Percentiles rank a stretch among this genome's conserved stretches.
Evolutionary conservation across 2,113 vertebrate species (phyloP).

Genomic region (Potamarius usumacintae): DNA sequence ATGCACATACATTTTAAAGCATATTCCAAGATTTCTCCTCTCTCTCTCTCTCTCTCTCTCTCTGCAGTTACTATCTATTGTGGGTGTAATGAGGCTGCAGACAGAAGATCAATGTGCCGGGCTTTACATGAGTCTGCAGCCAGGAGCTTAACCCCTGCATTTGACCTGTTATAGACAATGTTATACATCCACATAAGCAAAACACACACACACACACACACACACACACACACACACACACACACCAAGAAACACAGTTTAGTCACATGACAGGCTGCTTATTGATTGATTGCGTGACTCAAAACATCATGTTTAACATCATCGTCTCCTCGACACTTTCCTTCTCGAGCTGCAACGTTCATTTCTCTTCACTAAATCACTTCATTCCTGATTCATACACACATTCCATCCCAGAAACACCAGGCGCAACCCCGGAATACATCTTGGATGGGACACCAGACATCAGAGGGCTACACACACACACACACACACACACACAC

Average conservation of each 20-base stretch:
- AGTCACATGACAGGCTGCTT: no score
- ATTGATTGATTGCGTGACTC: no score
- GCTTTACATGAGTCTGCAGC: slow-evolving; percentile 69
- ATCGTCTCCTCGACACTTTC: no score
- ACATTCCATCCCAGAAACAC: no score
- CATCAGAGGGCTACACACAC: no score
- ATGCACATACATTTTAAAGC: neutral
- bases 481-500: no score
- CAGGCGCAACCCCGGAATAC: no score
- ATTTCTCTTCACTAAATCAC: no score
- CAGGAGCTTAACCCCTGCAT: slow-evolving; percentile 60
- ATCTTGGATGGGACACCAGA: no score
- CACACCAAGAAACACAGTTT: neutral
- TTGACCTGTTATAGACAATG: slow-evolving; percentile 50
- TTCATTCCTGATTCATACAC: no score
- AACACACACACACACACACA: slow-evolving; percentile 29
- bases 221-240: slow-evolving; percentile 16
- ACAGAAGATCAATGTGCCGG: slow-evolving; percentile 74
- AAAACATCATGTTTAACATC: no score
- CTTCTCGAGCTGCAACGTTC: no score
- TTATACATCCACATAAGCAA: slow-evolving; percentile 37
- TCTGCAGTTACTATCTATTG: slow-evolving; percentile 67
- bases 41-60: slow-evolving; percentile 21
- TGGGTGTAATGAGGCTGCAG: slow-evolving; percentile 66
- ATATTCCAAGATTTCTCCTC: neutral